Percentiles rank a stretch among this genome's conserved stretches.
Evolutionary conservation across 2,113 vertebrate species (phyloP).

Genomic region (Seriola dumerili): DNA sequence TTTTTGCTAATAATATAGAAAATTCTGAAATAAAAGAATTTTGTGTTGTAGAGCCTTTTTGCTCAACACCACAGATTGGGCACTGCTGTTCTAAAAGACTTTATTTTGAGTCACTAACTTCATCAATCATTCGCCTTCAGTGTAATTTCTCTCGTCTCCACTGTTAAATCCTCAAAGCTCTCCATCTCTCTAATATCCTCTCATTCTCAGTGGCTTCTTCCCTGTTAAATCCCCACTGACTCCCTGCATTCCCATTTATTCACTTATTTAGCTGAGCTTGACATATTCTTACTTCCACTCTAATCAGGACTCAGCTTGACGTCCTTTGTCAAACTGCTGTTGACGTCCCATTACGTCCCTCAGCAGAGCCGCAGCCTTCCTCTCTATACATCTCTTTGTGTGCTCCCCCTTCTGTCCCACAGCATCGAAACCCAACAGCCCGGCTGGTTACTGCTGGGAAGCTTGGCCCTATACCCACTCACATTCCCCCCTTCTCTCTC

Average conservation of each 20-base stretch:
- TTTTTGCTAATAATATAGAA: too few species aligned
- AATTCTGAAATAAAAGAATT: too few species aligned
- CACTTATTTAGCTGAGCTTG: constrained; percentile 29
- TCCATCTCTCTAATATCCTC: constrained; percentile 5
- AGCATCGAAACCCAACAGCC: constrained; percentile 34
- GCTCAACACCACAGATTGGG: not conserved
- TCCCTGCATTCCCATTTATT: constrained; percentile 31
- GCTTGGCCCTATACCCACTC: constrained; percentile 38
- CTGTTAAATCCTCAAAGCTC: constrained; percentile 31
- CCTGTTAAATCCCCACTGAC: constrained; percentile 16
- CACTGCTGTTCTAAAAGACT: not conserved
- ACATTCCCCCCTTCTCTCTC: constrained; percentile 37
- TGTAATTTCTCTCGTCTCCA: constrained; percentile 19
- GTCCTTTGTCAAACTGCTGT: constrained; percentile 43
- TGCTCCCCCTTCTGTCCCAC: constrained; percentile 41
- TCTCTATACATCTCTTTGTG: constrained; percentile 61
- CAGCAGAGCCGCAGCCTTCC: constrained; percentile 18
- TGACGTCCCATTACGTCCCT: constrained; percentile 36
- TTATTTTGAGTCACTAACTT: not conserved
- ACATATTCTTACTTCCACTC: constrained; percentile 45
- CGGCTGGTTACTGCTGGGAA: constrained; percentile 56
- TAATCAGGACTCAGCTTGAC: constrained; percentile 44
- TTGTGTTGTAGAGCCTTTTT: too few species aligned
- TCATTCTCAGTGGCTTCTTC: not conserved
- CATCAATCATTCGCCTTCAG: not conserved